Evolutionary conservation across 2,113 vertebrate genomes (phyloP).

Genomic region (Crypturellus undulatus): DNA sequence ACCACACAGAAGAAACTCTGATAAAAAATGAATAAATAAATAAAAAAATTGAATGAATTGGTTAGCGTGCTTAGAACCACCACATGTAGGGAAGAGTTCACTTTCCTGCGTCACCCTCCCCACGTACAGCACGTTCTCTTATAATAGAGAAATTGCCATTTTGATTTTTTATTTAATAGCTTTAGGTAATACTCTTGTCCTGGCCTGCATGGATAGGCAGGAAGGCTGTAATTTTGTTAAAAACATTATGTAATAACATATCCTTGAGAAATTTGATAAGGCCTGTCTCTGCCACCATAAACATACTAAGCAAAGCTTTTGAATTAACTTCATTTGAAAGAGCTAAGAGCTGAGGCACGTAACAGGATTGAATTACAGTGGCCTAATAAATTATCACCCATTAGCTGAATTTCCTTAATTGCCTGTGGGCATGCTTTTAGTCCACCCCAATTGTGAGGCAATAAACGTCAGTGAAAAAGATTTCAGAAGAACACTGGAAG

Average conservation of each 20-base stretch:
- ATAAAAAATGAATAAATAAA: neutral
- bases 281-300: neutral
- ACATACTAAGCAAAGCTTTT: slow-evolving; percentile 26
- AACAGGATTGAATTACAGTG: slow-evolving; percentile 28
- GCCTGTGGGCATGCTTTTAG: slow-evolving; percentile 61
- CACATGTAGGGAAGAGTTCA: neutral
- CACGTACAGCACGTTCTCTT: neutral
- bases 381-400: slow-evolving; percentile 61
- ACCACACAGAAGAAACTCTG: neutral
- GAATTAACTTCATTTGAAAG: slow-evolving; percentile 45
- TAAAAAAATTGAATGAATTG: neutral
- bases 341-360: slow-evolving; percentile 28
- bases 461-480: neutral
- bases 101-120: neutral
- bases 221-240: slow-evolving; percentile 34
- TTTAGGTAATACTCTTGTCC: slow-evolving; percentile 3
- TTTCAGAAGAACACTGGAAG: slow-evolving; percentile 11
- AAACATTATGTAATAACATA: slow-evolving; percentile 5
- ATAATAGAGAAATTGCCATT: neutral
- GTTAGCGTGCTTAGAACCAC: neutral
- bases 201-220: neutral
- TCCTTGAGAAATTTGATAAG: slow-evolving; percentile 53
- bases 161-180: neutral
- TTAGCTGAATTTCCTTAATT: slow-evolving; percentile 70
- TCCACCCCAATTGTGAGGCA: slow-evolving; percentile 43